Percentiles rank a stretch among this genome's conserved stretches.
Conservation (phyloP, 2,888 invertebrate species). For the Diplazon laetatorius region DNA sequence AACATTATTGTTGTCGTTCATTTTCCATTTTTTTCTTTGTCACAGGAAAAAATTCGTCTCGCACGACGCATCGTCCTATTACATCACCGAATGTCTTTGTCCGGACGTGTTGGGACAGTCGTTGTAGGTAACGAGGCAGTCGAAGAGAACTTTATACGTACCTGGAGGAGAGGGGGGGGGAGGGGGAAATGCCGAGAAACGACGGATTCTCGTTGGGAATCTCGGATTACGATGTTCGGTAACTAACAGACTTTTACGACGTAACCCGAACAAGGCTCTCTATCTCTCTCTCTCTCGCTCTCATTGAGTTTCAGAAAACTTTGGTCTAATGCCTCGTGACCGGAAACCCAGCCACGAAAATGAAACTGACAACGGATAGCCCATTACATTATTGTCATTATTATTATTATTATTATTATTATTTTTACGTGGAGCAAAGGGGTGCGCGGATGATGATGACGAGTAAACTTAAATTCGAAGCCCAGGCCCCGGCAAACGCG, state of each 20-base stretch:
- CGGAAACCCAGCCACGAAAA: constrained; percentile 1
- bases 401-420: constrained; percentile 4
- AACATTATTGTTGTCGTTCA: neutral
- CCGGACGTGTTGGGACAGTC: constrained; percentile 65
- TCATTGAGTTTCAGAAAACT: constrained; percentile 7
- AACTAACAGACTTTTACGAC: constrained; percentile 16
- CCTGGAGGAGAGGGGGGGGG: constrained; percentile 35
- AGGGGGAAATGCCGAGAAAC: no score
- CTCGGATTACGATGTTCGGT: constrained; percentile 67
- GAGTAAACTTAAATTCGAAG: constrained; percentile 28
- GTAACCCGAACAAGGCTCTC: no score
- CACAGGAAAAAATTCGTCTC: neutral
- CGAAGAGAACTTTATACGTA: constrained; percentile 33
- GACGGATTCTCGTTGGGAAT: constrained; percentile 70
- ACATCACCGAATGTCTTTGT: constrained; percentile 71
- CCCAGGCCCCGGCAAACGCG: constrained; percentile 5
- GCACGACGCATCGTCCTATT: constrained; percentile 60
- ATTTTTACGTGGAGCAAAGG: neutral
- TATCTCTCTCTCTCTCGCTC: no score
- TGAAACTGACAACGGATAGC: neutral
- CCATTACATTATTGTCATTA: neutral
- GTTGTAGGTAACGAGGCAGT: constrained; percentile 58
- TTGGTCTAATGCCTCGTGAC: neutral
- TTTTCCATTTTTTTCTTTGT: neutral
- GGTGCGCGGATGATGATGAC: neutral